A percentile compares a stretch with the other conserved stretches of the same genome.
Evolutionary conservation across 2,888 invertebrate species (phyloP).

Genomic region (Carabus problematicus): DNA sequence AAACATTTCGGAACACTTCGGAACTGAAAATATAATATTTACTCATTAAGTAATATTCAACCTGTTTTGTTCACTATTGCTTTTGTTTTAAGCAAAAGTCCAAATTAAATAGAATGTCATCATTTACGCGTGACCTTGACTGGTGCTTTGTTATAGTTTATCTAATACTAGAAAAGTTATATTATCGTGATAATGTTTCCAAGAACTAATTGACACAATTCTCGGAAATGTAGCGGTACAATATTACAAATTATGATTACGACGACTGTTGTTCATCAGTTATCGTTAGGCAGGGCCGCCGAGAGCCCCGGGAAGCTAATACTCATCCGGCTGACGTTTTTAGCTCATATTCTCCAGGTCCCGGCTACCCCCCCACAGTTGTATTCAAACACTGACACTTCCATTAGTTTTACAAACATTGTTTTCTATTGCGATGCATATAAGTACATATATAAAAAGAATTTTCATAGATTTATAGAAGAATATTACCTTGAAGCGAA

Average conservation of each 20-base stretch:
- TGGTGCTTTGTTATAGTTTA: conserved; percentile 19
- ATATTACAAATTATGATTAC: neutral
- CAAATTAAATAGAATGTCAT: too few relatives aligned
- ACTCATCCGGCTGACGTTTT: too few relatives aligned
- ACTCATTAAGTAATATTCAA: too few relatives aligned
- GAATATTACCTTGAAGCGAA: conserved; percentile 5
- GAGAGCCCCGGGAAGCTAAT: too few relatives aligned
- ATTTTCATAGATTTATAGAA: neutral
- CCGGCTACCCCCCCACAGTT: too few relatives aligned
- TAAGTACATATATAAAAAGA: neutral
- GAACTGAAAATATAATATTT: too few relatives aligned
- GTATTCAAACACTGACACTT: neutral
- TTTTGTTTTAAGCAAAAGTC: too few relatives aligned
- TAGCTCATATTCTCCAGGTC: too few relatives aligned
- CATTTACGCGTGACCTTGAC: conserved; percentile 6
- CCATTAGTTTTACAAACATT: neutral
- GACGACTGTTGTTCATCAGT: neutral
- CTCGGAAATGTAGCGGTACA: neutral
- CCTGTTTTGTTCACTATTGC: too few relatives aligned
- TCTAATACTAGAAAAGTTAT: conserved; percentile 12
- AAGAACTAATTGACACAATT: conserved; percentile 10
- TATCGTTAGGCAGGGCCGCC: too few relatives aligned
- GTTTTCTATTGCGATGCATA: neutral
- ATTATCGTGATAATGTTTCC: neutral
- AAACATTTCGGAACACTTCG: too few relatives aligned